phyloP scores from a whole-genome alignment of 2,888 invertebrate genomes.

The Aphelenchoides bicaudatus region DNA sequence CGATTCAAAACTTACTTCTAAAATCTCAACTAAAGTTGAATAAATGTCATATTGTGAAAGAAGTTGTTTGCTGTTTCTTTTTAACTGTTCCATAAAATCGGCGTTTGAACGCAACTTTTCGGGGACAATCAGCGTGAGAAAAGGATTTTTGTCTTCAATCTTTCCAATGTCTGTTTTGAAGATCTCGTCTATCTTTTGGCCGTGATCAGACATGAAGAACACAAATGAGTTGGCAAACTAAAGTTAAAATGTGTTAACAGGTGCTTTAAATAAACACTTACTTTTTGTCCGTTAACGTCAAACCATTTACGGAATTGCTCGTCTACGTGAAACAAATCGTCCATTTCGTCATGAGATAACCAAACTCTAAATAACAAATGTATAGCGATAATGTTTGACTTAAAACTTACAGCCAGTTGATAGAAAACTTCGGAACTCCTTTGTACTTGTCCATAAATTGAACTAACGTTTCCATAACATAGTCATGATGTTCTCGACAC shows the following conservation, averaged over 20 bases:
- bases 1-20: not conserved
- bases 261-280: too few species aligned
- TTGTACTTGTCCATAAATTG: slow-evolving; percentile 23
- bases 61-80: slow-evolving; percentile 32
- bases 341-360: slow-evolving; percentile 22
- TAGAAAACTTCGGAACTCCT: slow-evolving; percentile 23
- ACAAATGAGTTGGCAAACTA: slow-evolving; percentile 23
- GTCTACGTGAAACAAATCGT: slow-evolving; percentile 22
- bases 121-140: slow-evolving; percentile 38
- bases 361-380: too few species aligned
- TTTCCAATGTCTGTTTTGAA: slow-evolving; percentile 35
- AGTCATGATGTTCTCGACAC: slow-evolving; percentile 24
- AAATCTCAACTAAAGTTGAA: slow-evolving; percentile 39
- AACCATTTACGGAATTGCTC: slow-evolving; percentile 15
- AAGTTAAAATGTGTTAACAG: too few species aligned
- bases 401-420: slow-evolving; percentile 25
- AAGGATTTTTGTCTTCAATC: slow-evolving; percentile 42
- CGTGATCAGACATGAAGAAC: slow-evolving; percentile 44
- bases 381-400: too few species aligned
- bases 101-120: slow-evolving; percentile 29
- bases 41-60: slow-evolving; percentile 41
- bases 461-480: slow-evolving; percentile 19
- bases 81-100: slow-evolving; percentile 27
- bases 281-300: slow-evolving; percentile 3
- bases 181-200: slow-evolving; percentile 37